Base-by-base conservation (phyloP, 2,888 invertebrate species). In the Parnassius glacialis region DNA sequence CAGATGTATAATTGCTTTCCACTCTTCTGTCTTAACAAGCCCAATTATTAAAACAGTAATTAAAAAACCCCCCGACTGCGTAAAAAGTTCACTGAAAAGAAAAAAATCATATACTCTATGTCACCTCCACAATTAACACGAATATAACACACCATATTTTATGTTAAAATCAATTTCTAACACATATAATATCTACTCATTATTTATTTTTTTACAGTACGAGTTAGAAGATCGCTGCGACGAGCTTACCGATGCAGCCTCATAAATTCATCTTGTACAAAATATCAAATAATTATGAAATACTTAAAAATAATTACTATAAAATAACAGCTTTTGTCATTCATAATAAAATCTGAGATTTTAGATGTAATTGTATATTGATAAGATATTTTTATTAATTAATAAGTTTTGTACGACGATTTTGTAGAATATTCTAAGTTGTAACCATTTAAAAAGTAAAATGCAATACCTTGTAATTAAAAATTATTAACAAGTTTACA, bases 181-280 rank as follows among this genome's bases (percentile, higher is more conserved):
- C 34, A 34, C 34, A 34, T 34, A 7, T 5, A 7, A 7, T 5
- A 7, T 3, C 34, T 34, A 34, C 10, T 48, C 13, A 13, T 50
- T 34, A 16, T 5, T 1, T n/a, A 60, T 44, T 66, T 13, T 63
- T 63, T 91, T 92, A 43, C 86, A 96, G 95, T 94, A 94, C 70
- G 96, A 96, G 76, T 90, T 97, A 70, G 95, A 96, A 71, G 96
- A 96, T 74, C 94, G 94, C 72, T 97, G 97, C 84, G 96, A 96
- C 76, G 94, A 95, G 76, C 92, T 97, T 72, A 92, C 93, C 43
- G 93, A 93, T 67, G 92, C 85, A 43, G 63, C 72, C 20, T 65
- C 70, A 34, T 52, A 61, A 51, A 41, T 25, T 20, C 44, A 52
- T 50, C 51, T 63, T 61, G 13, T 63, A 59, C 62, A 60, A 62